phyloP scores from a whole-genome alignment of 1,140 invertebrate species.

The Aphelinus atriplicis region DNA sequence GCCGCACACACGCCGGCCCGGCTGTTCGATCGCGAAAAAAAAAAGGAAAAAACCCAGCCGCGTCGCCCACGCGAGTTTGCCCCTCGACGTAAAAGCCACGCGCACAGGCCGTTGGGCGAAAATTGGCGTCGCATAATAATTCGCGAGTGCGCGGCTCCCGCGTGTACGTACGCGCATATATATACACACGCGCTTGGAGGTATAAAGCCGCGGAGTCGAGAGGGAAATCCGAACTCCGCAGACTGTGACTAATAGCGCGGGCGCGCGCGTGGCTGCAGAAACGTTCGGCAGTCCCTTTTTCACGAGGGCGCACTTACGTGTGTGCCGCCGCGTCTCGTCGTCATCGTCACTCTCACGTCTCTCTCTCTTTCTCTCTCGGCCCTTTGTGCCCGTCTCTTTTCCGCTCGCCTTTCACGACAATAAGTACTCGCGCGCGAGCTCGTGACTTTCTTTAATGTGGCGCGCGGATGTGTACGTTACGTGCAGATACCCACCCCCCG shows the following conservation, averaged over 20 bases:
- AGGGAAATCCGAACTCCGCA: slow-evolving; percentile 26
- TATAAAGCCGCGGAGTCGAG: neutral
- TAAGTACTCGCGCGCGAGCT: neutral
- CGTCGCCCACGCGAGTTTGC: too few species aligned
- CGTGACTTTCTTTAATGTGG: slow-evolving; percentile 19
- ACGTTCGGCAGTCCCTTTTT: slow-evolving; percentile 2
- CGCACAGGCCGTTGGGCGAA: too few species aligned
- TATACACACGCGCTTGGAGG: too few species aligned
- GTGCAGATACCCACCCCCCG: neutral
- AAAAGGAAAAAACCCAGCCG: too few species aligned
- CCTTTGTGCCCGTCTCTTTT: neutral
- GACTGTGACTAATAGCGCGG: slow-evolving; percentile 28
- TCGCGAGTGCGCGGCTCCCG: too few species aligned
- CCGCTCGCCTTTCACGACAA: neutral
- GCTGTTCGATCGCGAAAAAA: too few species aligned
- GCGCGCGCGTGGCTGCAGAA: too few species aligned
- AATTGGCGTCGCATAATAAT: too few species aligned
- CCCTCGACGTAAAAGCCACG: too few species aligned
- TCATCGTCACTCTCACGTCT: slow-evolving; percentile 3
- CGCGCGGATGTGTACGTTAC: slow-evolving; percentile 2
- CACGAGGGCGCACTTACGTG: slow-evolving; percentile 18
- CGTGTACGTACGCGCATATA: too few species aligned
- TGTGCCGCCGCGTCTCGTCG: neutral
- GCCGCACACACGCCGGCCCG: too few species aligned
- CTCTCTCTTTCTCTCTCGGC: neutral